Base-by-base conservation (phyloP, 2,113 vertebrate species). In the Etheostoma cragini region DNA sequence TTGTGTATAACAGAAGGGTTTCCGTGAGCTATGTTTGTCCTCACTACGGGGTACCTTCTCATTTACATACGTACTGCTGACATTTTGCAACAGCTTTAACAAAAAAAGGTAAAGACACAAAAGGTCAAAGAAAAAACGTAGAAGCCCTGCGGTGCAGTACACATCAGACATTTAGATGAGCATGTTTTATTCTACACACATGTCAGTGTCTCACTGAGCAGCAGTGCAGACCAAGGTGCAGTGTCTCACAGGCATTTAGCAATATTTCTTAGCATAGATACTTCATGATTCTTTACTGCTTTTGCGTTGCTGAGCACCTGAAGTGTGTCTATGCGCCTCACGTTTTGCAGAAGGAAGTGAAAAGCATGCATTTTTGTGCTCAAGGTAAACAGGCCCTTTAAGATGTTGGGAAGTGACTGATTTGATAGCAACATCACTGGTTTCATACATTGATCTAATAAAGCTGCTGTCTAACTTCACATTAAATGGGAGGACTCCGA, bases 1-100 rank as follows among this genome's bases (percentile, higher is more conserved):
- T 38, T 10, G 62, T 10, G 62, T 38, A 50, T 16, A 71, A 78
- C 64, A 61, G 64, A 70, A 58, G 24, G 47, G 46, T 74, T 66
- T 81, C 74, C 16, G 6, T 33, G 65, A 84, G 81, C 86, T 76
- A 52, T 76, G 60, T 82, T 85, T 82, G 67, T 72, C 74, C 72
- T 72, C 79, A 73, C 82, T 50, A 61, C 68, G 35, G 82, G 72
- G 47, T 46, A 38, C 26, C 21, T 19, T 22, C 66, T 77, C 72
- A 73, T 83, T 61, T 88, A 6, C 80, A 85, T 81, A 56, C 77
- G 71, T 70, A 60, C 62, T 77, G 61, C 30, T 66, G 49, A 64
- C 73, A 83, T 69, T 75, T 60, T 67, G 61, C 21, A 30, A 50
- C 24, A 10, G 42, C 15, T 47, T 70, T 30, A 45, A 52, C 75